These are phyloP conservation scores for Tetraodon nigroviridis DNA, from an alignment of 2,113 vertebrate species.

Conservation along the genomic window DNA sequence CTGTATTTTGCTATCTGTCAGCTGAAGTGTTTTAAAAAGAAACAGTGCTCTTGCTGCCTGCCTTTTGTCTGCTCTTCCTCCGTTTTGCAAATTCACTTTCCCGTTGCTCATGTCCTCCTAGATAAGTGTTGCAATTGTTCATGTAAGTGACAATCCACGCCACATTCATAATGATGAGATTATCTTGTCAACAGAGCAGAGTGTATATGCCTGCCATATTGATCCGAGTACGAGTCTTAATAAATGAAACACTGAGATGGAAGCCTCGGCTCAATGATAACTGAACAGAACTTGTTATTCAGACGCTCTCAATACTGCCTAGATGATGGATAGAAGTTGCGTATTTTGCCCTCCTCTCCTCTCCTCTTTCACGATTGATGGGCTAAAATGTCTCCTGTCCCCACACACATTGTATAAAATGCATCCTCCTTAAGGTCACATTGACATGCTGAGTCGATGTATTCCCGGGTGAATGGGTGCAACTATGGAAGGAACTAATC, in stretches of 20 bases:
- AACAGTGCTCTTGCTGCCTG: background rate
- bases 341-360: conserved; percentile 9
- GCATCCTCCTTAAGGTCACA: conserved; percentile 52
- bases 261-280: conserved; percentile 60
- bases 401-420: conserved; percentile 27
- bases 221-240: conserved; percentile 66
- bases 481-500: conserved; percentile 47
- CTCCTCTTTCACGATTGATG: conserved; percentile 28
- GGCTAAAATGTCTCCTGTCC: conserved; percentile 18
- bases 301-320: conserved; percentile 45
- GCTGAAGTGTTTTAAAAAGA: conserved; percentile 35
- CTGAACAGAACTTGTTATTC: conserved; percentile 49
- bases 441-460: conserved; percentile 57
- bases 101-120: conserved; percentile 60
- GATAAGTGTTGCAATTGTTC: conserved; percentile 70
- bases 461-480: conserved; percentile 58
- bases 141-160: conserved; percentile 66
- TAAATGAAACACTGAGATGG: conserved; percentile 66
- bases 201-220: conserved; percentile 67
- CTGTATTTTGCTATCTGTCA: conserved; percentile 51
- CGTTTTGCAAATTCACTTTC: conserved; percentile 27
- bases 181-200: conserved; percentile 72
- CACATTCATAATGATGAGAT: conserved; percentile 76
- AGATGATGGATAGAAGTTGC: conserved; percentile 60
- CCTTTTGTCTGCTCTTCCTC: background rate